Base-by-base conservation (phyloP, 2,797 vertebrate genomes). In the Harpagifer antarcticus region DNA sequence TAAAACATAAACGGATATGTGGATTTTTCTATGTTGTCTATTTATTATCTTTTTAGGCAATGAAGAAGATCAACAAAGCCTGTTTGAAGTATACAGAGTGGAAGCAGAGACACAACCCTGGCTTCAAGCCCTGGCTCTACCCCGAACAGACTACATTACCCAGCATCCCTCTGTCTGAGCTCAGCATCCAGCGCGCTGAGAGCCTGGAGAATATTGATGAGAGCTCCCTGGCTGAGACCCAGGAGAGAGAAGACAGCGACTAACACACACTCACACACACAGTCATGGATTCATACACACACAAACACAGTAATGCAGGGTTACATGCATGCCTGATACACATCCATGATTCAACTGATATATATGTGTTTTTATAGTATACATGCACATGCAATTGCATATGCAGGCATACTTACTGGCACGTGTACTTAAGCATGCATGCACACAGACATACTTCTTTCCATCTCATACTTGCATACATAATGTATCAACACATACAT, bases 201-300 rank as follows among this genome's bases (percentile, higher is more conserved):
- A 98, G 97, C 15, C 95, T 99, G 91, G 98, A 99, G 91, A 98
- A 98, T 90, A 98, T 99, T 37, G 98, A 99, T 0, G 98, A 99
- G 92, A 99, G 98, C 83, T 73, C 92, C 0, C 86, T 98, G 81
- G 82, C 94, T 0, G 97, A 99, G 92, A 86, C 91, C 85, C 94
- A 94, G 4, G 91, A 91, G 66, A 90, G 88, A 78, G 49, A 97
- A 5, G 91, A 95, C 69, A 96, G 96, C 58, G 96, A 96, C 13
- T 96, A 96, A 68, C 68, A 56, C 68, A 73, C 8, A 70, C 55
- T 64, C 74, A 23, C 62, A 58, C 68, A 63, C 33, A 37, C 57
- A 55, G 43, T 48, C 47, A 67, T 44, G 10, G 27, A 33, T 57
- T 68, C 1, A 76, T 33, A 81, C 42, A 71, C 45, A 71, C 45